These are phyloP conservation scores for Tenebrosternarchus preto DNA, from an alignment of 2,113 vertebrate species.

Conservation along the genomic window DNA sequence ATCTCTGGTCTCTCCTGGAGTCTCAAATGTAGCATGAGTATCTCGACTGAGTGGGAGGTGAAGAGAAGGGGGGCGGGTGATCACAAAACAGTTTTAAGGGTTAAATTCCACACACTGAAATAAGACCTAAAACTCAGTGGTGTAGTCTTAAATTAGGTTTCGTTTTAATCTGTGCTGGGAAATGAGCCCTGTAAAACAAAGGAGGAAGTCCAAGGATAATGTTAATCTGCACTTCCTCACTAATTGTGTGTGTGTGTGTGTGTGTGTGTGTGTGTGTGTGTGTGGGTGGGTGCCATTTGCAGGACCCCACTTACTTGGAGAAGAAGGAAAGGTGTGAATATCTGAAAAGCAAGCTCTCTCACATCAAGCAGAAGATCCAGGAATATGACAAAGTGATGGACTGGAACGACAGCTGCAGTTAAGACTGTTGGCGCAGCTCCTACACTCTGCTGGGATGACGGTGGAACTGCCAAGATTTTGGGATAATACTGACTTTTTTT, in stretches of 20 bases:
- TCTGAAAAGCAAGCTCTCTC: slow-evolving; percentile 92
- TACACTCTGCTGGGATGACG: not conserved
- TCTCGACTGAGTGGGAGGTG: too few relatives aligned
- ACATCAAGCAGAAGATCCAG: slow-evolving; percentile 94
- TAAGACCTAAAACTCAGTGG: too few relatives aligned
- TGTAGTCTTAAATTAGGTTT: not conserved
- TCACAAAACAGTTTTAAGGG: not conserved
- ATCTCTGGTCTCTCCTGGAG: too few relatives aligned
- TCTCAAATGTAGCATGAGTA: too few relatives aligned
- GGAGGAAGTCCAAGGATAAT: not conserved
- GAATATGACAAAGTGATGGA: slow-evolving; percentile 88
- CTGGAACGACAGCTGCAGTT: slow-evolving; percentile 72
- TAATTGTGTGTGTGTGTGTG: slow-evolving; percentile 21
- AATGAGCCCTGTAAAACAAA: not conserved
- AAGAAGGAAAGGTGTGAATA: slow-evolving; percentile 95
- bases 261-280: too few relatives aligned
- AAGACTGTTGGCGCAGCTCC: not conserved
- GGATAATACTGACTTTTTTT: too few relatives aligned
- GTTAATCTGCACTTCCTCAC: not conserved
- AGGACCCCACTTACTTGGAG: slow-evolving; percentile 91
- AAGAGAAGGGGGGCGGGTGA: too few relatives aligned
- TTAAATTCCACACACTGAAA: not conserved
- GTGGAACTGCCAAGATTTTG: not conserved
- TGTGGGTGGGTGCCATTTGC: too few relatives aligned
- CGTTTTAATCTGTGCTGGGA: not conserved